Conservation (phyloP, 2,113 vertebrate species). For the Gymnarchus niloticus region DNA sequence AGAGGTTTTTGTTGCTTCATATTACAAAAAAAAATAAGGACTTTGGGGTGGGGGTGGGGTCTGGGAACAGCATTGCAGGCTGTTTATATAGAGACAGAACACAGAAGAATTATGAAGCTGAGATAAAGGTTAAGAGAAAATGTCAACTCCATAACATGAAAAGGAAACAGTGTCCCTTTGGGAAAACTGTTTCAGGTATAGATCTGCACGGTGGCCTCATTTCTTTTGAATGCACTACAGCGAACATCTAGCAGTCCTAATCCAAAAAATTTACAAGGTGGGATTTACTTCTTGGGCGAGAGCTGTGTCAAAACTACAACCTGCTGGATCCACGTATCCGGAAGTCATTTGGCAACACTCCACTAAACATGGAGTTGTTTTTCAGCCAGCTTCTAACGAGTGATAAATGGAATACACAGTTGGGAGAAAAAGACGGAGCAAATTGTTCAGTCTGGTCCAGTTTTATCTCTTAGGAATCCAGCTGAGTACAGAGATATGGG, state of each 20-base stretch:
- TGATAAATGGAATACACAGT: neutral
- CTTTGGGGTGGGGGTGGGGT: neutral
- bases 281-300: neutral
- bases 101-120: neutral
- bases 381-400: neutral
- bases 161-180: neutral
- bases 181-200: neutral
- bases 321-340: neutral
- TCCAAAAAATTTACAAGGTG: neutral
- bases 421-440: neutral
- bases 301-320: neutral
- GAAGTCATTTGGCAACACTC: neutral
- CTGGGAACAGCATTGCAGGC: neutral
- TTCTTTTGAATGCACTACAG: neutral
- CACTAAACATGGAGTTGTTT: neutral
- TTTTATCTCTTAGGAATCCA: neutral
- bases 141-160: slow-evolving; percentile 16
- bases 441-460: neutral
- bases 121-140: slow-evolving; percentile 24
- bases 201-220: neutral
- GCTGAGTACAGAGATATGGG: neutral
- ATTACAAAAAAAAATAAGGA: neutral
- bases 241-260: neutral
- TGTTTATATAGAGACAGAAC: neutral
- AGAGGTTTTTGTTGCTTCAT: neutral